These are phyloP conservation scores for Achatina immaculata DNA, from an alignment of 1,140 invertebrate genomes.

Conservation along the genomic window DNA sequence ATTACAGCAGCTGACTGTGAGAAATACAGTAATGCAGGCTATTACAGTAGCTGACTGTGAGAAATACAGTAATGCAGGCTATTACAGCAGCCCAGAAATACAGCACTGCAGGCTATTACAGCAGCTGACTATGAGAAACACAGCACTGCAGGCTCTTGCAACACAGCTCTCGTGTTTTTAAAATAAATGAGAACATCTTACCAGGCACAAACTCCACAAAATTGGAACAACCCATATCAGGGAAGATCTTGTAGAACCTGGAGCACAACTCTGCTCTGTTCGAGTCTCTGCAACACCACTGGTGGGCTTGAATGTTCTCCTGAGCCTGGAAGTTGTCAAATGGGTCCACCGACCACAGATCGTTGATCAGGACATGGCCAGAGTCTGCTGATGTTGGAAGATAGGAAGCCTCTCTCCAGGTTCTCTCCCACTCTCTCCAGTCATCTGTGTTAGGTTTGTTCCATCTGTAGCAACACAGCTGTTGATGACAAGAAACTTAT, in stretches of 20 bases:
- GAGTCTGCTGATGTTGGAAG: not conserved
- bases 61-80: too few species aligned
- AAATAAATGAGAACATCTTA: not conserved
- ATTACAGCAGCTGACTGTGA: too few species aligned
- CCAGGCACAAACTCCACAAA: constrained; percentile 16
- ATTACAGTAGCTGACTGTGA: too few species aligned
- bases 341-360: not conserved
- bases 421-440: not conserved
- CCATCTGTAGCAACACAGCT: constrained; percentile 25
- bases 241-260: constrained; percentile 3
- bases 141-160: too few species aligned
- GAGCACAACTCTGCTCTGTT: not conserved
- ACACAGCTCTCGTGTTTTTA: too few species aligned
- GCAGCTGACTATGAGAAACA: too few species aligned
- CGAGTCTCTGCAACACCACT: not conserved
- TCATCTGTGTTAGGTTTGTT: not conserved
- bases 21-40: too few species aligned
- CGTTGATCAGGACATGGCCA: constrained; percentile 5
- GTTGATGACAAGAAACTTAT: too few species aligned
- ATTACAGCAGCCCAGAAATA: too few species aligned
- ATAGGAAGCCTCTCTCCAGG: constrained; percentile 19
- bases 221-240: constrained; percentile 13
- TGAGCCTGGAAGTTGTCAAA: constrained; percentile 1
- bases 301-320: constrained; percentile 8
- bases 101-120: too few species aligned